Evolutionary conservation across 2,888 invertebrate genomes (phyloP), one percentile per base, ranked within the genome.

Genomic region (Hydropsyche betteni): DNA sequence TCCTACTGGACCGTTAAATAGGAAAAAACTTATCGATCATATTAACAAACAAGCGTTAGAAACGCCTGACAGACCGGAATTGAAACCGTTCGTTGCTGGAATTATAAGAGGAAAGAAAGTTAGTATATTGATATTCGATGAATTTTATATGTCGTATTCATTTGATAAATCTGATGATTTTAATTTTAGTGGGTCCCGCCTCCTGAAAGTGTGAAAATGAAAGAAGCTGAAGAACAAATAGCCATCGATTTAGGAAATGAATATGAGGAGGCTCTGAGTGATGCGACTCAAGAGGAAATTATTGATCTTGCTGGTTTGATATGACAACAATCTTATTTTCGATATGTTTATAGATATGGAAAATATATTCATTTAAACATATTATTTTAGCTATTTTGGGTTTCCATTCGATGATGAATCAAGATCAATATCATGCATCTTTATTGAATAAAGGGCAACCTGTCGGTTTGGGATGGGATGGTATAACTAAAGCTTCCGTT

Each of bases 401-500:
- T 83, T 98, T 99, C 91, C 99, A 99, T 88, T 98, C 98, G 79
- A 98, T 99, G 96, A 95, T 99, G 93, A 99, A 98, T 85, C 99
- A 99, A 88, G 98, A 98, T 84, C 99, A 99, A 88, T 99, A 98
- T 87, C 98, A 99, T 88, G 97, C 98, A 78, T 98, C 99, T 55
- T 88, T 97, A 78, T 86, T 95, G 80, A 97, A 96, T 88, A 96
- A 96, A 86, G 95, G 94, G 36, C 95, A 96, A 83, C 95, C 95
- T 0, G 90, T 95, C 78, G 96, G 96, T 68, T 86, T 96, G 82
- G 96, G 96, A 80, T 96, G 96, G 96, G 95, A 95, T 83, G 97
- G 97, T 82, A 93, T 97, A 82, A 98, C 98, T 74, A 97, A 97
- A 88, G 94, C 97, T 75, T 93, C 96, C 81, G 93, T 94, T 86